Conservation (phyloP, 2,113 vertebrate genomes). For the Alexandromys fortis region DNA sequence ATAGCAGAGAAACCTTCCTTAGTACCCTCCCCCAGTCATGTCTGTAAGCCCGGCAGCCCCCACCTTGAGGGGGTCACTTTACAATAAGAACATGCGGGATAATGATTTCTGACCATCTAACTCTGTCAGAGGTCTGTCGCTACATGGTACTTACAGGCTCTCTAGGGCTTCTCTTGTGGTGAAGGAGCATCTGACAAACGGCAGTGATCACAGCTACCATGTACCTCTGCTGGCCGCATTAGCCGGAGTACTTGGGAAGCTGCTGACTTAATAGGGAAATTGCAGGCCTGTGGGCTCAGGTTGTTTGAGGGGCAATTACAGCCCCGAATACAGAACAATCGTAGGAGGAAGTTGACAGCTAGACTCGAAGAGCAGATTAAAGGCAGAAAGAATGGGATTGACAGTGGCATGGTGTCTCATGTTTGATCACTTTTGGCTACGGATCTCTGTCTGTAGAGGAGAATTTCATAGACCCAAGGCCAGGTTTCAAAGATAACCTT, state of each 20-base stretch:
- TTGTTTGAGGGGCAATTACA: constrained; percentile 77
- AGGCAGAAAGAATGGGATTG: constrained; percentile 59
- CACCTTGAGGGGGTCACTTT: constrained; percentile 16
- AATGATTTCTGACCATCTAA: constrained; percentile 64
- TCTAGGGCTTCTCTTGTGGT: constrained; percentile 39
- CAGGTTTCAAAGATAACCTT: background rate
- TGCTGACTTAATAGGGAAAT: constrained; percentile 82
- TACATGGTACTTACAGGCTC: constrained; percentile 43
- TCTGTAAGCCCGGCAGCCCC: background rate
- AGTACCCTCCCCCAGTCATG: background rate
- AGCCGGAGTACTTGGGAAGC: constrained; percentile 44
- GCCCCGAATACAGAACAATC: constrained; percentile 42
- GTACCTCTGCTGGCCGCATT: constrained; percentile 43
- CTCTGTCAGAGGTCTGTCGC: constrained; percentile 54
- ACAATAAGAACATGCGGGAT: background rate
- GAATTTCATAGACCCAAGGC: background rate
- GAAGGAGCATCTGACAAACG: constrained; percentile 50
- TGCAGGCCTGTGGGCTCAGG: constrained; percentile 61
- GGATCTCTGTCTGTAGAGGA: background rate
- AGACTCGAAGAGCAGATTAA: constrained; percentile 76
- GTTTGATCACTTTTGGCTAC: background rate
- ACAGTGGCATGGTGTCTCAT: background rate
- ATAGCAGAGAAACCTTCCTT: background rate
- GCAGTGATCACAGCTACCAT: constrained; percentile 46
- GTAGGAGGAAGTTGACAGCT: constrained; percentile 84